These are phyloP conservation scores for Athene cunicularia DNA, from an alignment of 2,113 vertebrate genomes.

Conservation along the genomic window DNA sequence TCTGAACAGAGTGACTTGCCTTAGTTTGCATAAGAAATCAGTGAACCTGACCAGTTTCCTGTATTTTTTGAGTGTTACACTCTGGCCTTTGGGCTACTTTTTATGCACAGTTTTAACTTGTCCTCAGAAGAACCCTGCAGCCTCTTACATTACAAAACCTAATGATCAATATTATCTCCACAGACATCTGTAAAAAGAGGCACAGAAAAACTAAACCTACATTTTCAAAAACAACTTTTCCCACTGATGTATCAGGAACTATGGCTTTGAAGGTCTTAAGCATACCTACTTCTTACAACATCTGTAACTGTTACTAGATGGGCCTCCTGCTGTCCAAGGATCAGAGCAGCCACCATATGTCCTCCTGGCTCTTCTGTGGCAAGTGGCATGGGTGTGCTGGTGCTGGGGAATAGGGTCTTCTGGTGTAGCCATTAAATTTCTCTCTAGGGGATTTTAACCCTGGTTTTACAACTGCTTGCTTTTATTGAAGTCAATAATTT, in stretches of 20 bases:
- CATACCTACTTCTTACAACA: not conserved
- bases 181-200: not conserved
- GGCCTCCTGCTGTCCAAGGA: not conserved
- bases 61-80: not conserved
- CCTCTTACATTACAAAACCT: not conserved
- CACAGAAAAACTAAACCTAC: not conserved
- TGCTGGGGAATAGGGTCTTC: not conserved
- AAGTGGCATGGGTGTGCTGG: accelerated
- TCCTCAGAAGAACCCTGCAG: not conserved
- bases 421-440: not conserved
- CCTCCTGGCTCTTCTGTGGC: not conserved
- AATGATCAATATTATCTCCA: not conserved
- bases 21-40: not conserved
- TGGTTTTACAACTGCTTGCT: not conserved
- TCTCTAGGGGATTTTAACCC: not conserved
- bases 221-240: not conserved
- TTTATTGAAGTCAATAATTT: not conserved
- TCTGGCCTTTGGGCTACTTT: not conserved
- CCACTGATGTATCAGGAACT: not conserved
- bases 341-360: accelerated
- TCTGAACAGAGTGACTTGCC: not conserved
- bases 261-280: not conserved
- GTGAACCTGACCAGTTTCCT: not conserved
- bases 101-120: not conserved
- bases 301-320: not conserved